These are phyloP conservation scores for Calvadosia cruxmelitensis DNA, from an alignment of 30 jellyfish, hydroid and myxozoan genomes.

Conservation along the genomic window DNA sequence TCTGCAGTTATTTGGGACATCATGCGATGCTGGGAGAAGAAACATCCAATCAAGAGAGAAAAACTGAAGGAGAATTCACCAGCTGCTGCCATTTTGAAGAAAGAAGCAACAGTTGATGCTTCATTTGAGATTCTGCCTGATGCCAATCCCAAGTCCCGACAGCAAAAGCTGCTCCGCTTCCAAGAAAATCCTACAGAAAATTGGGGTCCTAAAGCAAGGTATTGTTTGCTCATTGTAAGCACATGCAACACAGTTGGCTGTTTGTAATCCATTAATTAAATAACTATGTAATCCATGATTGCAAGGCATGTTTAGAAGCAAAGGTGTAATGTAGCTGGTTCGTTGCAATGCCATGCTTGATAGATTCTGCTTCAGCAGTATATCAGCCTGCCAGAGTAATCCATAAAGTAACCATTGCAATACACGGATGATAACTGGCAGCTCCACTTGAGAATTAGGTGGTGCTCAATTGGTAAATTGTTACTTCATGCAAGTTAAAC, in stretches of 20 bases:
- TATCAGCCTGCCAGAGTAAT: too few relatives aligned
- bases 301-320: too few relatives aligned
- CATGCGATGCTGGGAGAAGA: conserved; percentile 74
- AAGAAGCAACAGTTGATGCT: conserved; percentile 41
- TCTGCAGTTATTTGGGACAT: conserved; percentile 79
- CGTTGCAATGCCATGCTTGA: too few relatives aligned
- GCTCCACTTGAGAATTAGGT: too few relatives aligned
- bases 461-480: too few relatives aligned
- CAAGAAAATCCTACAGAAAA: conserved; percentile 79
- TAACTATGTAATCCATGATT: too few relatives aligned
- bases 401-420: too few relatives aligned
- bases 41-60: conserved; percentile 58
- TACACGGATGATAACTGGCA: too few relatives aligned
- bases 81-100: conserved; percentile 40
- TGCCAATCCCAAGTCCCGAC: conserved; percentile 66
- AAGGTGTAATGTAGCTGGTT: too few relatives aligned
- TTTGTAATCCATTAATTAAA: background rate
- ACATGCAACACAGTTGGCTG: background rate
- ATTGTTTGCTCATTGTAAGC: background rate
- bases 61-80: conserved; percentile 43
- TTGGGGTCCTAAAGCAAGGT: conserved; percentile 99
- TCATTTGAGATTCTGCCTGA: conserved; percentile 40
- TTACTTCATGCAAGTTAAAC: too few relatives aligned
- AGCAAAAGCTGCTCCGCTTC: conserved; percentile 37
- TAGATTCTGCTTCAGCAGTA: too few relatives aligned